Percentiles rank a stretch among this genome's conserved stretches.
Conservation (phyloP, 2,888 invertebrate genomes). For the Patella depressa region DNA sequence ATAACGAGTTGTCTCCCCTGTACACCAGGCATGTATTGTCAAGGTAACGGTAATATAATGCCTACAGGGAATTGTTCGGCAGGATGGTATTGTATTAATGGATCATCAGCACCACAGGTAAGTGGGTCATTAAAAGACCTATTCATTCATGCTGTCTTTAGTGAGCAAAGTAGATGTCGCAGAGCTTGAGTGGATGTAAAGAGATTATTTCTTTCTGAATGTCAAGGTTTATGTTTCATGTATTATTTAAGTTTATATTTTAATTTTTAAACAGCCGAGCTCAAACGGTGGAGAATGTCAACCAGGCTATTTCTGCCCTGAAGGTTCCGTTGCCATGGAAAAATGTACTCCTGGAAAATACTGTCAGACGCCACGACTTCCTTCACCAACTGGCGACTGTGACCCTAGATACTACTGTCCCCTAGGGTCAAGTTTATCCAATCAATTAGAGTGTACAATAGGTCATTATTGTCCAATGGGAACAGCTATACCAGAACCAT, state of each 20-base stretch:
- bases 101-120: conserved; percentile 53
- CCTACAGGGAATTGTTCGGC: conserved; percentile 60
- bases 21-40: conserved; percentile 61
- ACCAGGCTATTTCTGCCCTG: conserved; percentile 63
- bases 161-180: too few species aligned
- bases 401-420: conserved; percentile 63
- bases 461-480: conserved; percentile 60
- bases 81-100: conserved; percentile 64
- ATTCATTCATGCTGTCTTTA: too few species aligned
- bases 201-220: too few species aligned
- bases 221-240: too few species aligned
- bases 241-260: not conserved
- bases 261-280: conserved; percentile 48
- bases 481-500: conserved; percentile 56
- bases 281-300: conserved; percentile 62
- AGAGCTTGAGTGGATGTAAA: too few species aligned
- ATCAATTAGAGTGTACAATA: conserved; percentile 49
- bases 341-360: conserved; percentile 64
- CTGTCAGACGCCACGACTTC: conserved; percentile 58
- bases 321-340: conserved; percentile 53
- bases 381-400: conserved; percentile 55
- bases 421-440: conserved; percentile 46
- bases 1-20: conserved; percentile 51
- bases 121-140: conserved; percentile 13
- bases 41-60: conserved; percentile 52